Evolutionary conservation across 2,888 invertebrate genomes (phyloP).

Genomic region (Ornithoptera alexandrae): DNA sequence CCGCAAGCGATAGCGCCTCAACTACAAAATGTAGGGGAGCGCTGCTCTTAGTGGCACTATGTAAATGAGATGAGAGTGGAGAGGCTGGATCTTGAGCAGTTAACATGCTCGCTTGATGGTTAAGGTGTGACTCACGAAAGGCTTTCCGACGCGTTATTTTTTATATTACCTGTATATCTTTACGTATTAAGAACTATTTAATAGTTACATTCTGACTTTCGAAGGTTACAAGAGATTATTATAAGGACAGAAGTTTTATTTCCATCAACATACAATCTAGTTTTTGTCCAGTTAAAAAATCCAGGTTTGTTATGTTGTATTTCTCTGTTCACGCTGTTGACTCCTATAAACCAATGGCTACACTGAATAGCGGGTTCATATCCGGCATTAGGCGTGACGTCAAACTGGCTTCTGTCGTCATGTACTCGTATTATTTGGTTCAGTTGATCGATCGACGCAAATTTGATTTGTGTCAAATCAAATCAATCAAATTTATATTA

Average conservation of each 20-base stretch:
- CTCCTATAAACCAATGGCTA: slow-evolving; percentile 27
- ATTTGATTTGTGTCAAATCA: slow-evolving; percentile 42
- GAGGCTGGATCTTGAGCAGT: slow-evolving; percentile 31
- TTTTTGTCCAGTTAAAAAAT: too few relatives aligned
- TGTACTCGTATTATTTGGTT: slow-evolving; percentile 30
- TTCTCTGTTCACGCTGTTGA: slow-evolving; percentile 7
- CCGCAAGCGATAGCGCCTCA: slow-evolving; percentile 7
- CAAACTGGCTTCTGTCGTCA: slow-evolving; percentile 33
- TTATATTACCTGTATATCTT: too few relatives aligned
- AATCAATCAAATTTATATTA: slow-evolving; percentile 16
- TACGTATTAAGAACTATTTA: too few relatives aligned
- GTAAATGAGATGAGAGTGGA: slow-evolving; percentile 27
- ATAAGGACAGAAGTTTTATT: too few relatives aligned
- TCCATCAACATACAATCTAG: too few relatives aligned
- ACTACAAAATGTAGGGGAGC: slow-evolving; percentile 18
- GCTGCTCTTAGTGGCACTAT: slow-evolving; percentile 20
- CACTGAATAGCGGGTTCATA: slow-evolving; percentile 36
- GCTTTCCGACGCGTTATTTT: slow-evolving; percentile 22
- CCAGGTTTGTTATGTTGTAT: too few relatives aligned
- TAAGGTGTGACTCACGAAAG: slow-evolving; percentile 40
- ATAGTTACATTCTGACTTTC: too few relatives aligned
- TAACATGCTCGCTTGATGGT: slow-evolving; percentile 35
- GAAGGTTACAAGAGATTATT: too few relatives aligned
- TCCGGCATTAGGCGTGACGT: slow-evolving; percentile 39
- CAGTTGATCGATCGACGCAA: slow-evolving; percentile 36